Evolutionary conservation across 2,888 invertebrate genomes (phyloP).

Genomic region (Chrysodeixis includens): DNA sequence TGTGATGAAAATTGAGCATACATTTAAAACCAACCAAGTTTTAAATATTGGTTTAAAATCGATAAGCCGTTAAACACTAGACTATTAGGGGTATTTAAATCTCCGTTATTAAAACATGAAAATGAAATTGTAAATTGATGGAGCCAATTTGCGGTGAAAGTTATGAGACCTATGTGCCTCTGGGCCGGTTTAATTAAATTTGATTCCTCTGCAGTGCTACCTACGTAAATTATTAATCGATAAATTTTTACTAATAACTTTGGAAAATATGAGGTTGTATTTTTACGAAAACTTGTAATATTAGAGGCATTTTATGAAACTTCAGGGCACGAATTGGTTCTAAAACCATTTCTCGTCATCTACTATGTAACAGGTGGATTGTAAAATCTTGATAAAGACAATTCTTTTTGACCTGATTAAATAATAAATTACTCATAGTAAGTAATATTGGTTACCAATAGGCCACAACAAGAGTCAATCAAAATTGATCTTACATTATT

Average conservation of each 20-base stretch:
- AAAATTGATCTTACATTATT: no score
- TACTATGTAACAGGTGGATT: no score
- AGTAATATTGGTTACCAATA: no score
- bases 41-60: slow-evolving; percentile 14
- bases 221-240: not conserved
- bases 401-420: no score
- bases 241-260: not conserved
- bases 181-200: slow-evolving; percentile 1
- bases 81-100: not conserved
- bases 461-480: no score
- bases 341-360: no score
- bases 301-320: not conserved
- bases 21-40: slow-evolving; percentile 49
- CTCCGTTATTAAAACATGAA: slow-evolving; percentile 6
- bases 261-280: not conserved
- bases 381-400: no score
- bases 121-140: slow-evolving; percentile 10
- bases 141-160: not conserved
- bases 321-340: no score
- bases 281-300: not conserved
- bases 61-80: slow-evolving; percentile 24
- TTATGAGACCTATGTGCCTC: slow-evolving; percentile 1
- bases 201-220: slow-evolving; percentile 1
- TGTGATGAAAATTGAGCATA: slow-evolving; percentile 40
- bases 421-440: no score